These are phyloP conservation scores for Gobio occitaniae DNA, from an alignment of 2,797 vertebrate genomes.

Conservation along the genomic window DNA sequence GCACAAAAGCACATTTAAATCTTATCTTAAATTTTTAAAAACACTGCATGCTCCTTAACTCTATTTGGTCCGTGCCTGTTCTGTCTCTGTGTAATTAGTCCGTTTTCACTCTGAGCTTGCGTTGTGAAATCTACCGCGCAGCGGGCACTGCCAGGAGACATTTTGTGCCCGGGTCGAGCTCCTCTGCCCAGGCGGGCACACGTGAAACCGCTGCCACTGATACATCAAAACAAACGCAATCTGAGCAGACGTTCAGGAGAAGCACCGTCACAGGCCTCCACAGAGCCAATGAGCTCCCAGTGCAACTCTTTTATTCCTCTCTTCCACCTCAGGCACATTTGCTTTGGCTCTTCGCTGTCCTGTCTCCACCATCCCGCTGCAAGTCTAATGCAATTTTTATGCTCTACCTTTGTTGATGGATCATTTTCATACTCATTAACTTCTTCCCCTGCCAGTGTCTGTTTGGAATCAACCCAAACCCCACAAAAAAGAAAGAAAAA, in stretches of 20 bases:
- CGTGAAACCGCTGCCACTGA: constrained; percentile 44
- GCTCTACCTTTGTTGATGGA: not conserved
- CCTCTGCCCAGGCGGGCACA: not conserved
- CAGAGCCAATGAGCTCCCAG: constrained; percentile 33
- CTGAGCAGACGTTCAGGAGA: constrained; percentile 36
- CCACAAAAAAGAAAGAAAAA: too few species aligned
- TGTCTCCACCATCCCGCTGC: not conserved
- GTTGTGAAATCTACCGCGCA: constrained; percentile 50
- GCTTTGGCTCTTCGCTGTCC: not conserved
- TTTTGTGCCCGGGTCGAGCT: constrained; percentile 11
- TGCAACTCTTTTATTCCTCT: not conserved
- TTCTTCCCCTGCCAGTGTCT: not conserved
- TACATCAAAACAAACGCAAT: constrained; percentile 56
- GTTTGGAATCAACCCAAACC: not conserved
- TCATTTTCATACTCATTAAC: constrained; percentile 4
- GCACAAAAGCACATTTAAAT: not conserved
- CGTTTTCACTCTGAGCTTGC: constrained; percentile 41
- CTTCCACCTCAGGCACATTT: not conserved
- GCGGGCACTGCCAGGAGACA: constrained; percentile 45
- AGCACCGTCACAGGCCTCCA: constrained; percentile 26
- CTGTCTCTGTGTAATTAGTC: constrained; percentile 34
- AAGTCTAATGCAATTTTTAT: not conserved
- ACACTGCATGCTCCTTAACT: not conserved
- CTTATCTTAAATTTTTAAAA: too few species aligned
- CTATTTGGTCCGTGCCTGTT: not conserved